A percentile compares a stretch with the other conserved stretches of the same genome.
These are phyloP conservation scores for Candidula unifasciata DNA, from an alignment of 2,888 invertebrate genomes.

Conservation along the genomic window DNA sequence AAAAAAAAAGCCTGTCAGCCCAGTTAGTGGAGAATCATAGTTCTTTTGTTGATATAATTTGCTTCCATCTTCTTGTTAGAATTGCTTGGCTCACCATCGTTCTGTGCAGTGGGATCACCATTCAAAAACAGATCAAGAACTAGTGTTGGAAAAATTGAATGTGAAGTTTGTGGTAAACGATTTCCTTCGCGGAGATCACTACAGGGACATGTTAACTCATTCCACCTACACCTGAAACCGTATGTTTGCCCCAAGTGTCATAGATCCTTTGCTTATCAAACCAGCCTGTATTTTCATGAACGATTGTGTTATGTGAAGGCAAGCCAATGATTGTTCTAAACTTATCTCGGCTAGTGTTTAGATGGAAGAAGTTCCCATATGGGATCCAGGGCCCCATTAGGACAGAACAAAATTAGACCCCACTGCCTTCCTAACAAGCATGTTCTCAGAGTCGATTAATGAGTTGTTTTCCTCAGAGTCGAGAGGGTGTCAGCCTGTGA, in stretches of 20 bases:
- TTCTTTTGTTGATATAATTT: slow-evolving; percentile 16
- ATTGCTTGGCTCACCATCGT: slow-evolving; percentile 23
- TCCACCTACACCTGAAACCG: slow-evolving; percentile 52
- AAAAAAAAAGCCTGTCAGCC: slow-evolving; percentile 4
- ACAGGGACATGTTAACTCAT: slow-evolving; percentile 54
- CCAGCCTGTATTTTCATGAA: slow-evolving; percentile 49
- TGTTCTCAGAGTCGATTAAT: no score
- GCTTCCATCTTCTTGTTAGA: slow-evolving; percentile 2
- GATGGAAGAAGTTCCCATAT: no score
- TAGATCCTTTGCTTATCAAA: slow-evolving; percentile 49
- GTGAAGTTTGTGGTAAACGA: slow-evolving; percentile 49
- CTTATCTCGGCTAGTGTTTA: no score
- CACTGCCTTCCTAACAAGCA: no score
- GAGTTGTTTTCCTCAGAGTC: no score
- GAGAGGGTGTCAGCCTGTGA: no score
- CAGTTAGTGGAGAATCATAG: not conserved
- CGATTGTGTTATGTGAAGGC: slow-evolving; percentile 38
- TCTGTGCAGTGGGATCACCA: slow-evolving; percentile 10
- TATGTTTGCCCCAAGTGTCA: slow-evolving; percentile 50
- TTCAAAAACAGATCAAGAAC: slow-evolving; percentile 12
- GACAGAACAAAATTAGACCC: no score
- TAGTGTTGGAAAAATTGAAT: slow-evolving; percentile 47
- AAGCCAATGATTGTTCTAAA: no score
- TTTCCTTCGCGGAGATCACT: slow-evolving; percentile 48
- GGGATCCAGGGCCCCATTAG: no score